Evolutionary conservation across 2,888 invertebrate genomes (phyloP), one percentile per base, ranked within the genome.

Genomic region (Lamproptera curius): DNA sequence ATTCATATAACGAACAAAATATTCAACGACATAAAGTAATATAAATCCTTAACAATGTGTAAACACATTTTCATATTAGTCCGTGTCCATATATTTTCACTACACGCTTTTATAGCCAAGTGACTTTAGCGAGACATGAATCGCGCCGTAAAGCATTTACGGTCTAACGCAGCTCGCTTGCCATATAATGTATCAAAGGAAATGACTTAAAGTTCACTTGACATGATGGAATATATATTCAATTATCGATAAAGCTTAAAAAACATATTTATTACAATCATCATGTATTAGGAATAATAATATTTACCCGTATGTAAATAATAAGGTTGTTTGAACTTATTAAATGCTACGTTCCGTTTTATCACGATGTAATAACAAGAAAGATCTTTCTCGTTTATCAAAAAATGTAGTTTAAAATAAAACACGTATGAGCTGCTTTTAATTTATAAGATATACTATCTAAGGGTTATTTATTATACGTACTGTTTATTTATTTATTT

Each of bases 71-170:
- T 20, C 23, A 1, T 20, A 14, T 15, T 9, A 13, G 14, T 41
- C n/a, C 10, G 11, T 16, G 28, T 16, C 16, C 31, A 31, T 16
- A 8, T 16, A 16, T 31, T 41, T 40, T 15, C 8, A 16, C n/a
- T 31, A 31, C 13, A 28, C 26, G 14, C 17, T 42, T 42, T 17
- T 11, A 34, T 17, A 35, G 35, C 14, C 23, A 42, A 34, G 13
- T 36, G 16, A 15, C 34, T 39, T 16, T 33, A 39, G n/a, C 15
- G 38, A 15, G 20, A 45, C 38, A 34, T 37, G 52, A 46, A 39
- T 38, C 36, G 48, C 23, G 54, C 35, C 57, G 55, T 62, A 59
- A 66, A 63, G 61, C 63, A 23, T 15, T 43, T 46, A 26, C 40
- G 46, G 40, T 46, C 46, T 40, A 40, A 46, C 16, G 33, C 39